Evolutionary conservation across 2,888 invertebrate species (phyloP).

Genomic region (Yponomeuta malinellus): DNA sequence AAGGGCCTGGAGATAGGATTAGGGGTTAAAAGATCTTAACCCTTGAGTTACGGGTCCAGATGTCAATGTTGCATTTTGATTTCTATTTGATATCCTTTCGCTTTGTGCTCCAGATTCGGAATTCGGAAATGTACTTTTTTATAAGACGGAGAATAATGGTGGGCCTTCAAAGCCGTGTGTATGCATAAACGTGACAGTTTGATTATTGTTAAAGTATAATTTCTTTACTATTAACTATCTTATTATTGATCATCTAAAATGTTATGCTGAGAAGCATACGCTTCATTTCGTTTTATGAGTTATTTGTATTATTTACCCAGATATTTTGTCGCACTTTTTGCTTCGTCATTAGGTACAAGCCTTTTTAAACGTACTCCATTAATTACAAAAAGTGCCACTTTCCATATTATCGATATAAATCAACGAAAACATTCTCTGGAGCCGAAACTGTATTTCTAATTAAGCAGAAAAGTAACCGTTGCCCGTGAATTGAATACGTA

Average conservation of each 20-base stretch:
- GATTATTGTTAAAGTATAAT: conserved; percentile 23
- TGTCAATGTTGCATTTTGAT: conserved; percentile 63
- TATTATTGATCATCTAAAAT: not conserved
- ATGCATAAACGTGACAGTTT: conserved; percentile 43
- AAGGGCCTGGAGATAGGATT: conserved; percentile 48
- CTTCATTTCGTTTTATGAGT: not conserved
- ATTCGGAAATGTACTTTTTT: conserved; percentile 66
- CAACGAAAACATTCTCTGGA: conserved; percentile 12
- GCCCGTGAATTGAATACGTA: conserved; percentile 21
- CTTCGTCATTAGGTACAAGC: not conserved
- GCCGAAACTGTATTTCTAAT: conserved; percentile 15
- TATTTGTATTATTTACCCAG: too few relatives aligned
- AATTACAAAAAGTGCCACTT: not conserved
- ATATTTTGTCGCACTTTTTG: not conserved
- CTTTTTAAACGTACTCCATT: not conserved
- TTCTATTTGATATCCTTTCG: conserved; percentile 27
- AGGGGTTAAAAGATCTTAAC: conserved; percentile 47
- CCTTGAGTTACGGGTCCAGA: conserved; percentile 39
- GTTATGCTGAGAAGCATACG: not conserved
- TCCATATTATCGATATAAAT: conserved; percentile 14
- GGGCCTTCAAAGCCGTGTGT: conserved; percentile 26
- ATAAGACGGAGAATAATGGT: conserved; percentile 34
- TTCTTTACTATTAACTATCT: not conserved
- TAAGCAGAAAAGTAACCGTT: conserved; percentile 14
- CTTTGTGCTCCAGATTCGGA: conserved; percentile 18